A percentile compares a stretch with the other conserved stretches of the same genome.
Conservation (phyloP, 2,888 invertebrate species). For the Zygogramma bicolorata region DNA sequence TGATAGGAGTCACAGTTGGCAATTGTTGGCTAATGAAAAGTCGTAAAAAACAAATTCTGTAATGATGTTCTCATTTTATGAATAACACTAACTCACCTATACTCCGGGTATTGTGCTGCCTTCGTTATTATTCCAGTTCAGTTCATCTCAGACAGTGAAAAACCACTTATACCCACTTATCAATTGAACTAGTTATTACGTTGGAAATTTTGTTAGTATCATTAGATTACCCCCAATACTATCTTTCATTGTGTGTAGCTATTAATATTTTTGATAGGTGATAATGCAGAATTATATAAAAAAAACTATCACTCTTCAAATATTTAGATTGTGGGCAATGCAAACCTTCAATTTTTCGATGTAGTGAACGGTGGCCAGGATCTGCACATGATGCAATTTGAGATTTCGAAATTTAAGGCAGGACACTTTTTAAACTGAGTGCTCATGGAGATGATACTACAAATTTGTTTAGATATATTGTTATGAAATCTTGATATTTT, state of each 20-base stretch:
- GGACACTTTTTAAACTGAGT: not conserved
- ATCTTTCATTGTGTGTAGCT: not conserved
- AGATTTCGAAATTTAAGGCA: not conserved
- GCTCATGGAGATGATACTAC: not conserved
- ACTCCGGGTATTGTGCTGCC: slow-evolving; percentile 1
- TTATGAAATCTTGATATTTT: not conserved
- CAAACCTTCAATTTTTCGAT: slow-evolving; percentile 21
- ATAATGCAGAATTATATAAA: not conserved
- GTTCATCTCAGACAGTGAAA: slow-evolving; percentile 1
- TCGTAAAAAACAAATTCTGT: no score
- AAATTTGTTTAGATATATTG: not conserved
- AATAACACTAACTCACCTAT: slow-evolving; percentile 7
- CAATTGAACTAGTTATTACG: not conserved
- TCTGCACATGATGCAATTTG: slow-evolving; percentile 1
- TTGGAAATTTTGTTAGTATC: not conserved
- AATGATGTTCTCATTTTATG: not conserved
- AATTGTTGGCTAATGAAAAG: no score
- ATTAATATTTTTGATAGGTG: not conserved
- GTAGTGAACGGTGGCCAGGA: slow-evolving; percentile 16
- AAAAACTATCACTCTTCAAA: slow-evolving; percentile 15
- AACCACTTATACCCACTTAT: not conserved
- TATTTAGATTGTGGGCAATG: slow-evolving; percentile 16
- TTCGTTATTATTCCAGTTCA: no score
- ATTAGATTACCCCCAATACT: not conserved
- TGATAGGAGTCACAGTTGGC: no score